Conservation (phyloP, 2,888 invertebrate genomes). For the Euproctis similis region DNA sequence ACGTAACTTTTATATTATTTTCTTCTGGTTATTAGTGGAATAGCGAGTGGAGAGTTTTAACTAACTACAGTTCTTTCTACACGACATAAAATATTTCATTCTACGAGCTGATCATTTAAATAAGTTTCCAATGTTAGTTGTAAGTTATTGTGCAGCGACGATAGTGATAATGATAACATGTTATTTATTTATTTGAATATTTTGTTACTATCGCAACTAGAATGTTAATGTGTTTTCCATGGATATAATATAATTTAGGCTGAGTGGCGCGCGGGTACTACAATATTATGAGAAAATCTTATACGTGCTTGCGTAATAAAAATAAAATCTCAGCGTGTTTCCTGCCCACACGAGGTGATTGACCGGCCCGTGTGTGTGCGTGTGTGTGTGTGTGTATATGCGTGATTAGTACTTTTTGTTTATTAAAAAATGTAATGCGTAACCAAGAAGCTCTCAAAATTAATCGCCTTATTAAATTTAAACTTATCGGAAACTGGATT, state of each 20-base stretch:
- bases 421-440: constrained; percentile 20
- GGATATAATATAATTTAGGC: constrained; percentile 17
- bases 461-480: constrained; percentile 22
- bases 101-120: too few species aligned
- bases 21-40: too few species aligned
- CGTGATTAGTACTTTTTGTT: constrained; percentile 15
- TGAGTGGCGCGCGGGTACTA: constrained; percentile 16
- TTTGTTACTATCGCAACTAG: too few species aligned
- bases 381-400: constrained; percentile 17
- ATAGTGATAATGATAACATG: too few species aligned
- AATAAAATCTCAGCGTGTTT: constrained; percentile 25
- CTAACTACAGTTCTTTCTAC: too few species aligned
- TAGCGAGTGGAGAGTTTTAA: too few species aligned
- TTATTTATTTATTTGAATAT: too few species aligned
- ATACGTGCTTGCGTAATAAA: constrained; percentile 25
- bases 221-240: too few species aligned
- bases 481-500: constrained; percentile 13
- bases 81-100: too few species aligned
- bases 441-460: constrained; percentile 24
- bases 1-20: too few species aligned
- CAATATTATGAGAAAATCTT: constrained; percentile 24
- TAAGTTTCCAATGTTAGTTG: too few species aligned
- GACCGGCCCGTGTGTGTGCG: constrained; percentile 17
- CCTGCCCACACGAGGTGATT: constrained; percentile 24
- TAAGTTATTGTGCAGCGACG: too few species aligned